Evolutionary conservation across 2,888 invertebrate genomes (phyloP), one percentile per base, ranked within the genome.

Genomic region (Drosophila nigricruria): DNA sequence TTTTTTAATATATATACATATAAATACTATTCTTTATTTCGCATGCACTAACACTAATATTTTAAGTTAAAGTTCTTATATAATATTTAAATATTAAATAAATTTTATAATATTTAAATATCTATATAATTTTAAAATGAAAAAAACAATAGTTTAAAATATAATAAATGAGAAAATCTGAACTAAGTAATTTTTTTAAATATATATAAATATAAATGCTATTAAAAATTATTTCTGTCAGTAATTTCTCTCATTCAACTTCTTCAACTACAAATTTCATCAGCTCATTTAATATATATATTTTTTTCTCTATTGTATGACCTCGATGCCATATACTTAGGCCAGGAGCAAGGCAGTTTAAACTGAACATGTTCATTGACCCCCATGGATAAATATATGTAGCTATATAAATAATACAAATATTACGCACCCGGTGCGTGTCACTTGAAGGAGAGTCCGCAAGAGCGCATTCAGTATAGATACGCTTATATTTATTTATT

Each of bases 391-490:
- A 38, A 53, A 18, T 53, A 27, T 20, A 30, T 53, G 23, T 36
- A 4, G n/a, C n/a, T 45, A 42, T 34, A 50, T 43, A 30, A 49
- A 63, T 63, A 63, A 53, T 36, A 43, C 23, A 25, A 32, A 36
- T 38, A 27, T 25, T 50, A 38, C 23, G 43, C 65, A 43, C n/a
- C 23, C 34, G 49, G 45, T 73, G 77, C 70, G 73, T 83, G 83
- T 52, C 61, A 6, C 34, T 12, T 38, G 61, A 32, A 45, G 57
- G 59, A 76, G 67, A 79, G 20, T 10, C 30, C 9, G 20, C 36
- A 18, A 42, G 34, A 16, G 27, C 25, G 16, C 20, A 10, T 5
- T 30, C 4, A 14, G 14, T 42, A n/a, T 45, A 58, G 14, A 45
- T 5, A 20, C 16, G n/a, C 25, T 25, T n/a, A 27, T n/a, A 12